phyloP scores from a whole-genome alignment of 2,888 invertebrate species.

The Clistopyga incitator region DNA sequence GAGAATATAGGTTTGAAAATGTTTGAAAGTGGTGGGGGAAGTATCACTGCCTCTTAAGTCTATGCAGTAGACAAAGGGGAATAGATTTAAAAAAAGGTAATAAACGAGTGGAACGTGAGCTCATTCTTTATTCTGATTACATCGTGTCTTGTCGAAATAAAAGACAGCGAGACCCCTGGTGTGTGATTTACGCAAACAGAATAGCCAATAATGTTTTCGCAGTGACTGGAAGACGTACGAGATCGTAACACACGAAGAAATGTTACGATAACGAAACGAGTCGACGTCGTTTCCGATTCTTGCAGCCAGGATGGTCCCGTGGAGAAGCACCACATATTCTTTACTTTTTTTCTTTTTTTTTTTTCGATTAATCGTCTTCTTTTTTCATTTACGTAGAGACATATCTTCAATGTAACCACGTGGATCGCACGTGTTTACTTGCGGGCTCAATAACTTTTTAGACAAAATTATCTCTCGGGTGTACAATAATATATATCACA shows the following conservation, averaged over 20 bases:
- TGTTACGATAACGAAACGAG: slow-evolving; percentile 25
- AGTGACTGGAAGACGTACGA: slow-evolving; percentile 77
- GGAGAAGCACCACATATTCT: slow-evolving; percentile 21
- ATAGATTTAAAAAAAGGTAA: not conserved
- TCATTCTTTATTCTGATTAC: slow-evolving; percentile 76
- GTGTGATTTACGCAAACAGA: slow-evolving; percentile 41
- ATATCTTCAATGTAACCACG: not conserved
- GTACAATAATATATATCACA: slow-evolving; percentile 53
- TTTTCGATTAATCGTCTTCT: not conserved
- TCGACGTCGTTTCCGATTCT: slow-evolving; percentile 43
- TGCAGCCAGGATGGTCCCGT: slow-evolving; percentile 64
- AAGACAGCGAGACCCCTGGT: slow-evolving; percentile 9
- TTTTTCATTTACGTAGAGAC: not conserved
- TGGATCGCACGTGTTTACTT: slow-evolving; percentile 22
- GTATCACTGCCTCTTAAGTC: too few species aligned
- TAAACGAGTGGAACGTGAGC: slow-evolving; percentile 68
- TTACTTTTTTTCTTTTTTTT: slow-evolving; percentile 8
- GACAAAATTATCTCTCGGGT: slow-evolving; percentile 53
- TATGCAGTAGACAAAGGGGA: not conserved
- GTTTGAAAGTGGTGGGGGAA: too few species aligned
- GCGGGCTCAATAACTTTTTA: slow-evolving; percentile 34
- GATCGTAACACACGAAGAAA: slow-evolving; percentile 69
- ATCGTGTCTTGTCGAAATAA: slow-evolving; percentile 65
- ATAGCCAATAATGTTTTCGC: slow-evolving; percentile 65
- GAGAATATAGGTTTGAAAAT: too few species aligned